phyloP scores from a whole-genome alignment of 2,113 vertebrate species.

The Murina feae region DNA sequence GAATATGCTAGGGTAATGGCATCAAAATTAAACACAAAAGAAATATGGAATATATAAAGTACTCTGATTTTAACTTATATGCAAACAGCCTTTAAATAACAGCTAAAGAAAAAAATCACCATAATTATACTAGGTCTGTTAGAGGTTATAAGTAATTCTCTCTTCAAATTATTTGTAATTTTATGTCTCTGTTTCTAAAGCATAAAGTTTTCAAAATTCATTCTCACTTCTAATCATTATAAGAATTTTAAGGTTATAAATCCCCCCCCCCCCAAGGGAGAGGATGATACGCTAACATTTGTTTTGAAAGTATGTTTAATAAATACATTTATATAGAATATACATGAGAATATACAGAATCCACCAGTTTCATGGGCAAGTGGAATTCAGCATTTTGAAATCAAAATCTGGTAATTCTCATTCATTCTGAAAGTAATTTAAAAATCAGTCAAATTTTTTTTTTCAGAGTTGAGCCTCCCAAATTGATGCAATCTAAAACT shows the following conservation, averaged over 20 bases:
- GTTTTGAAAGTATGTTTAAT: not conserved
- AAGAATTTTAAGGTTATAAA: not conserved
- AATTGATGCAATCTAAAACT: conserved; percentile 27
- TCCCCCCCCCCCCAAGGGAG: not conserved
- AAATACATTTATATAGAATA: not conserved
- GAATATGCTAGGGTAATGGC: not conserved
- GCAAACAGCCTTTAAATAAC: conserved; percentile 9
- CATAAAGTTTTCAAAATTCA: not conserved
- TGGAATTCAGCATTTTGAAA: conserved; percentile 17
- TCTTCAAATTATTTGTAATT: conserved; percentile 21
- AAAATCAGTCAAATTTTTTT: conserved; percentile 21
- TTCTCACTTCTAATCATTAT: conserved; percentile 10
- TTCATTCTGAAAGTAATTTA: not conserved
- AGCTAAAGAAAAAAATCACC: not conserved
- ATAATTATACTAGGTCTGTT: not conserved
- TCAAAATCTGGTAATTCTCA: not conserved
- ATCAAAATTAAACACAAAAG: conserved; percentile 46
- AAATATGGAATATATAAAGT: not conserved
- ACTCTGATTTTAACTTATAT: conserved; percentile 35
- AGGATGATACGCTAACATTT: not conserved
- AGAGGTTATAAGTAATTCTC: not conserved
- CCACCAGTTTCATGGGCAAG: not conserved
- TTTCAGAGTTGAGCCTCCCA: not conserved
- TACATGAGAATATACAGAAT: conserved; percentile 1
- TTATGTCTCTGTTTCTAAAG: conserved; percentile 19